Percentiles rank a stretch among this genome's conserved stretches.
Conservation (phyloP, 2,113 vertebrate species). For the Tinamus guttatus region DNA sequence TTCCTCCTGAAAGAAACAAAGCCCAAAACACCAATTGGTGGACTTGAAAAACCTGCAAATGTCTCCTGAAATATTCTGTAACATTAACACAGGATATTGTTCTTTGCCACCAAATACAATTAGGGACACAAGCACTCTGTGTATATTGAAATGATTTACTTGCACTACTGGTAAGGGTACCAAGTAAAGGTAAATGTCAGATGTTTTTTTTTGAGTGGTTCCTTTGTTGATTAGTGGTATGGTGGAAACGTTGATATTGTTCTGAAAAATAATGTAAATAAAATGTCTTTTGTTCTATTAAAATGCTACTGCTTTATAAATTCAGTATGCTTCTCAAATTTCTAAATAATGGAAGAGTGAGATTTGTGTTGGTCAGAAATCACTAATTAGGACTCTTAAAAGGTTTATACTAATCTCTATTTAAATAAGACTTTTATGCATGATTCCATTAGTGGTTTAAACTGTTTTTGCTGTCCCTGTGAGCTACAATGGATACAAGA, state of each 20-base stretch:
- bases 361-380: not conserved
- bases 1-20: not conserved
- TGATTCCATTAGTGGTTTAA: not conserved
- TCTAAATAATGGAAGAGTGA: not conserved
- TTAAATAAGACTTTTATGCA: not conserved
- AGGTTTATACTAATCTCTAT: not conserved
- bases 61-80: not conserved
- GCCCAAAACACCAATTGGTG: not conserved
- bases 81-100: not conserved
- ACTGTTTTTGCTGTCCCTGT: not conserved
- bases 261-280: not conserved
- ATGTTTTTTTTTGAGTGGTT: not conserved
- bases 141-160: not conserved
- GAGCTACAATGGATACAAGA: not conserved
- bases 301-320: not conserved
- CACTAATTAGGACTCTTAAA: not conserved
- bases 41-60: not conserved
- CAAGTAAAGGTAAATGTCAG: not conserved
- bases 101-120: not conserved
- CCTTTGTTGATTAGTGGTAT: not conserved
- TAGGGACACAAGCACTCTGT: not conserved
- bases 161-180: not conserved
- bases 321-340: not conserved
- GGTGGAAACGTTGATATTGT: not conserved
- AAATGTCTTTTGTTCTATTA: slow-evolving; percentile 1